phyloP scores from a whole-genome alignment of 1,140 invertebrate genomes.

The Penaeus vannamei region DNA sequence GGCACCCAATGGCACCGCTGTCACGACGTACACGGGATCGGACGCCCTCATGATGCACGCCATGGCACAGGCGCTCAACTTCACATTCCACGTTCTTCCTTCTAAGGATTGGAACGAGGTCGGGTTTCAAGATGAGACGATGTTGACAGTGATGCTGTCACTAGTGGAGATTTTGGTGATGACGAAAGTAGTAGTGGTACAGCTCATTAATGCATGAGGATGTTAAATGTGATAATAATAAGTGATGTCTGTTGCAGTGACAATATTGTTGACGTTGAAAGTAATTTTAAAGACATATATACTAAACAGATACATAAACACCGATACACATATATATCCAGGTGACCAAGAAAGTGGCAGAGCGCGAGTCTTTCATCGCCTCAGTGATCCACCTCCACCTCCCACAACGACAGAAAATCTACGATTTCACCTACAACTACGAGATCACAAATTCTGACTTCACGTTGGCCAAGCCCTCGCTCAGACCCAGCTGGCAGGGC shows the following conservation, averaged over 20 bases:
- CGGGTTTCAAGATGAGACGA: background rate
- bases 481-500: background rate
- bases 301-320: no score
- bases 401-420: background rate
- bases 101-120: slow-evolving; percentile 38
- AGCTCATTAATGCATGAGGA: no score
- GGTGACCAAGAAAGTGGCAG: background rate
- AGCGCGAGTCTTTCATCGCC: background rate
- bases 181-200: no score
- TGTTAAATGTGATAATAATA: no score
- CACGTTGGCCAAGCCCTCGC: background rate
- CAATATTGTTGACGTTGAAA: no score
- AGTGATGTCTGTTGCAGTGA: no score
- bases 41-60: background rate
- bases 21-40: slow-evolving; percentile 15
- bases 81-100: slow-evolving; percentile 17
- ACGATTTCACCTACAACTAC: background rate
- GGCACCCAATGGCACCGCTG: background rate
- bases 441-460: background rate
- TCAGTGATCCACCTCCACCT: background rate
- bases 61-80: slow-evolving; percentile 32
- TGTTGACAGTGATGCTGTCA: no score
- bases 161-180: no score
- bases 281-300: no score
- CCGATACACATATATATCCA: background rate